Conservation (phyloP, 2,888 invertebrate genomes). For the Polia nebulosa region DNA sequence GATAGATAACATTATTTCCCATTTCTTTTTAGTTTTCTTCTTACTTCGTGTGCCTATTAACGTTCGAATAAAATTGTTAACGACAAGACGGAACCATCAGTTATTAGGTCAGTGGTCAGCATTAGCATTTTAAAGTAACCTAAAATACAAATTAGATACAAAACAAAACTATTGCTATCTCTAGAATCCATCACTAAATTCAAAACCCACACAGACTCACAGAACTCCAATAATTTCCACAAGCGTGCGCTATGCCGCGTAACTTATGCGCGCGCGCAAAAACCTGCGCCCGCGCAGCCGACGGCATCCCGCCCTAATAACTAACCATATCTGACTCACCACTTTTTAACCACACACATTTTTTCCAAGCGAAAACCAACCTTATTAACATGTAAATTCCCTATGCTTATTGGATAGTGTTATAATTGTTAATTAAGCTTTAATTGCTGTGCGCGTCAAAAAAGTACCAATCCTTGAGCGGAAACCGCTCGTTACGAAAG, state of each 20-base stretch:
- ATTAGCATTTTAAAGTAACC: neutral
- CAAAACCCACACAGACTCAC: constrained; percentile 47
- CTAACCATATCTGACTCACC: constrained; percentile 82
- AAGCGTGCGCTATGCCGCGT: constrained; percentile 75
- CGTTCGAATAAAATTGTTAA: no score
- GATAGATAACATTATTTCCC: no score
- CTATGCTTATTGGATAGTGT: constrained; percentile 78
- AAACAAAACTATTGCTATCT: neutral
- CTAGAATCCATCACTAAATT: constrained; percentile 21
- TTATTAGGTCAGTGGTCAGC: no score
- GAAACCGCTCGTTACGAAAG: constrained; percentile 36
- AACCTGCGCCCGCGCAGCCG: constrained; percentile 69
- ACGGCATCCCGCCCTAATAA: constrained; percentile 84
- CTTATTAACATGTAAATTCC: constrained; percentile 69
- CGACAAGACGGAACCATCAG: no score
- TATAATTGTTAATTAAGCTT: constrained; percentile 77
- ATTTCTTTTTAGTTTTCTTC: no score
- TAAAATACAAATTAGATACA: neutral
- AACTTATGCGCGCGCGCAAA: constrained; percentile 73
- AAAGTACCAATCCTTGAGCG: constrained; percentile 68
- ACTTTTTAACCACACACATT: constrained; percentile 74
- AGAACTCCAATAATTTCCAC: constrained; percentile 59
- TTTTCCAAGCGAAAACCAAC: constrained; percentile 67
- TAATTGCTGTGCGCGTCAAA: constrained; percentile 70
- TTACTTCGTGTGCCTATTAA: no score